Conservation (phyloP, 2,113 vertebrate genomes). For the Pseudopodoces humilis region DNA sequence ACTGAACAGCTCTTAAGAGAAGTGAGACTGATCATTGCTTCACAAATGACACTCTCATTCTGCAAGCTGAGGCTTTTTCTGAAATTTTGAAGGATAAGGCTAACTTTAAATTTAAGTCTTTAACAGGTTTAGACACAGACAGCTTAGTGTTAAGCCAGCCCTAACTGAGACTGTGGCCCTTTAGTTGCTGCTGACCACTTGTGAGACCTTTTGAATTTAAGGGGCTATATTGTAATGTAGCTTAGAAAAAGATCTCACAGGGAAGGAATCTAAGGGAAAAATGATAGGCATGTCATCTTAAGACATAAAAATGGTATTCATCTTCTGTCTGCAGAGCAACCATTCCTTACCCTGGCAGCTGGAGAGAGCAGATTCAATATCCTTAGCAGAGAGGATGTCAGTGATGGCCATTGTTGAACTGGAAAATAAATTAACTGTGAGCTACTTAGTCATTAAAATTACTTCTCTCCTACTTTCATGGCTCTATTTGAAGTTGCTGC, state of each 20-base stretch:
- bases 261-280: slow-evolving; percentile 41
- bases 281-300: slow-evolving; percentile 45
- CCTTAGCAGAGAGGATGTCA: slow-evolving; percentile 72
- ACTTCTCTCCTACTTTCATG: background rate
- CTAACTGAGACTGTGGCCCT: background rate
- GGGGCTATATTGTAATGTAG: background rate
- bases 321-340: slow-evolving; percentile 35
- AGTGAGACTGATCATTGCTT: background rate
- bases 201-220: background rate
- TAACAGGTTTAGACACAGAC: background rate
- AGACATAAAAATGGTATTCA: slow-evolving; percentile 58
- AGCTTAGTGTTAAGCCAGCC: background rate
- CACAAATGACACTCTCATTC: background rate
- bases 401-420: slow-evolving; percentile 72
- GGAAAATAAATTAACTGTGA: slow-evolving; percentile 43
- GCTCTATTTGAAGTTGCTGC: slow-evolving; percentile 53
- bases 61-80: background rate
- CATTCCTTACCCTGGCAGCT: slow-evolving; percentile 76
- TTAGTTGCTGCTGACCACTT: background rate
- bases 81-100: background rate
- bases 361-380: slow-evolving; percentile 74
- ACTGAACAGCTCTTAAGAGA: background rate
- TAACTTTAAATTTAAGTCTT: background rate
- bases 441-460: slow-evolving; percentile 38
- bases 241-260: slow-evolving; percentile 24